Percentiles rank a stretch among this genome's conserved stretches.
Conservation (phyloP, 2,797 vertebrate genomes). For the Epinephelus malabaricus region DNA sequence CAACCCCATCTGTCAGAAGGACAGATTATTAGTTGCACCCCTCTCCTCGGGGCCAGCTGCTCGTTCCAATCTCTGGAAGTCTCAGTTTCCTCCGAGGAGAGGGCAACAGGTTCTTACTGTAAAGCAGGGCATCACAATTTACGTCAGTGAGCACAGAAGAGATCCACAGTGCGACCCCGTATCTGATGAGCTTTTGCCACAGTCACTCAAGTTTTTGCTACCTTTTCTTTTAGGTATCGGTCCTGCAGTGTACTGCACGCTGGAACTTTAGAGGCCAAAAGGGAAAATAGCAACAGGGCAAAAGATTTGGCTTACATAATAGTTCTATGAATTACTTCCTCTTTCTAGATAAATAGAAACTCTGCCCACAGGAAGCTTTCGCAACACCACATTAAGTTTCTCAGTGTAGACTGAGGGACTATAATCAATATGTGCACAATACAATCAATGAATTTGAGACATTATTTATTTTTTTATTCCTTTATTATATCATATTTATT, state of each 20-base stretch:
- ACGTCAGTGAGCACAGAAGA: slow-evolving; percentile 3
- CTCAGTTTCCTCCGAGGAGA: slow-evolving; percentile 33
- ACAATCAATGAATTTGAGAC: not conserved
- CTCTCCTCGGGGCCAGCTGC: slow-evolving; percentile 72
- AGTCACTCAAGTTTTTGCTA: slow-evolving; percentile 10
- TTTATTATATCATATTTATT: not conserved
- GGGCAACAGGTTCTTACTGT: slow-evolving; percentile 49
- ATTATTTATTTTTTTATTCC: not conserved
- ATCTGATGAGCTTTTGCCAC: slow-evolving; percentile 10
- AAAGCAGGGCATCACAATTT: slow-evolving; percentile 24
- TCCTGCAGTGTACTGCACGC: not conserved
- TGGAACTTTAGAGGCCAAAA: slow-evolving; percentile 16
- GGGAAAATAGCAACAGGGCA: slow-evolving; percentile 9
- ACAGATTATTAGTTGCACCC: slow-evolving; percentile 69
- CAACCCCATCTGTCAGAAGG: slow-evolving; percentile 76
- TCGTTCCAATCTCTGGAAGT: slow-evolving; percentile 61
- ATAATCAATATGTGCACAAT: not conserved
- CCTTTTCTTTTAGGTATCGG: not conserved
- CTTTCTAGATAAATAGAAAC: slow-evolving; percentile 73
- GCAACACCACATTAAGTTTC: slow-evolving; percentile 29
- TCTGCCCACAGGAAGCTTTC: slow-evolving; percentile 49
- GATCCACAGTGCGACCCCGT: not conserved
- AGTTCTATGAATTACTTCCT: slow-evolving; percentile 72
- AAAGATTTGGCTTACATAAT: slow-evolving; percentile 48
- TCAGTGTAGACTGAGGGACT: not conserved